Base-by-base conservation (phyloP, 2,113 vertebrate species). In the Acinonyx jubatus region DNA sequence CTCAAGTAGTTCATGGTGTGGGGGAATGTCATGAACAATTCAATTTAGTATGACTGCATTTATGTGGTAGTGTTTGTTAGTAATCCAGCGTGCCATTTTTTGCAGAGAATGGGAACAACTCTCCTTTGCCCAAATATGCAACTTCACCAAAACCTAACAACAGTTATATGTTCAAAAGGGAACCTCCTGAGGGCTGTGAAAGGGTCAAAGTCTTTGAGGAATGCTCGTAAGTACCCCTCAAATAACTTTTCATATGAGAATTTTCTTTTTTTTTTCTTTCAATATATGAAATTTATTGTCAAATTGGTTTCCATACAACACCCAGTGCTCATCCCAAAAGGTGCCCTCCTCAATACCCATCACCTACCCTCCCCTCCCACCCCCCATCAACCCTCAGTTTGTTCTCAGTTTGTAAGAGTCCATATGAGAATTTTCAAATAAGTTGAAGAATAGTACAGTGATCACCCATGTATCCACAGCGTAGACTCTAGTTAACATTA, bases 91-190 rank as follows among this genome's bases (percentile, higher is more conserved):
- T 85, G 94, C 74, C 93, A 2, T 97, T 98, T 96, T 81, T 92
- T 98, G 68, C 99, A 99, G 99, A 99, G 92, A 99, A 99, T 92
- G 99, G 99, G 55, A 99, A 99, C 97, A 99, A 99, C 98, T 99
- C 99, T 96, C 99, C 99, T 61, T 99, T 99, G 97, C 99, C 99
- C 50, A 99, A 99, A 98, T 99, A 99, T 2, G 99, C 99, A 94
- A 99, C 99, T 50, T 99, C 99, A 27, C 99, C 99, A 97, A 99
- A 99, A 98, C 99, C 99, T 97, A 99, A 99, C 99, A 99, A 99
- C 99, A 99, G 99, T 99, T 99, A 99, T 95, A 99, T 99, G 99
- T 99, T 99, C 99, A 99, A 99, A 98, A 99, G 99, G 74, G 99
- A 99, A 97, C 99, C 99, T 96, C 99, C 99, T 1, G 99, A 99